A percentile compares a stretch with the other conserved stretches of the same genome.
Evolutionary conservation across 2,797 vertebrate species (phyloP).

Genomic region (Megalops cyprinoides): DNA sequence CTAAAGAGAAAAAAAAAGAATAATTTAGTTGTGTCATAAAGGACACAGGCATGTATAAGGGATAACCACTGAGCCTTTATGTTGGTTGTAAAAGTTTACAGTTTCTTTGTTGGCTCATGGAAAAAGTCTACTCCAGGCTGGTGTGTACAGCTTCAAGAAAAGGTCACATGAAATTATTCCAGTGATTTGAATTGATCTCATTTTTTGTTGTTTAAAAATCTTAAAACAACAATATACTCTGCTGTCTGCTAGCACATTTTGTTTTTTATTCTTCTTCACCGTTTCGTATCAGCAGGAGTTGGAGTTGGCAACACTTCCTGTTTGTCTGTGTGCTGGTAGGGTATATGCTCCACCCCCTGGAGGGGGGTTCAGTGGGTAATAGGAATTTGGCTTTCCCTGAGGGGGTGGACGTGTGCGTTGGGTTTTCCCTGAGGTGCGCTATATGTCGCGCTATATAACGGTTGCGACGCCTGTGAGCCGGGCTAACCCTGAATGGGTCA

Average conservation of each 20-base stretch:
- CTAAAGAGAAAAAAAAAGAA: too few relatives aligned
- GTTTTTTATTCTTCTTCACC: too few relatives aligned
- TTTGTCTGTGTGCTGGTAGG: not conserved
- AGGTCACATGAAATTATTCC: not conserved
- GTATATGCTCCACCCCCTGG: not conserved
- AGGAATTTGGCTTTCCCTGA: too few relatives aligned
- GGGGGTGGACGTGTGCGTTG: too few relatives aligned
- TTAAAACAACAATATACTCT: slow-evolving; percentile 32
- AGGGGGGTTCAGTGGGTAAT: too few relatives aligned
- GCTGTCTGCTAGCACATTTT: slow-evolving; percentile 24
- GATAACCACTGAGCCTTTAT: not conserved
- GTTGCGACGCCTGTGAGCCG: too few relatives aligned
- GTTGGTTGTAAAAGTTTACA: not conserved
- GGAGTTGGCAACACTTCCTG: slow-evolving; percentile 7
- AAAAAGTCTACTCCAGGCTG: not conserved
- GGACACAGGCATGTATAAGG: not conserved
- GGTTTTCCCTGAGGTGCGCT: too few relatives aligned
- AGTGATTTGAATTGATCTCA: slow-evolving; percentile 39
- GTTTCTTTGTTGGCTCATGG: not conserved
- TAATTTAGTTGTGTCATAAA: too few relatives aligned
- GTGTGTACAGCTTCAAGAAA: not conserved
- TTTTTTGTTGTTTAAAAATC: slow-evolving; percentile 49
- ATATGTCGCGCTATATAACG: too few relatives aligned
- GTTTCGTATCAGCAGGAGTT: slow-evolving; percentile 25
- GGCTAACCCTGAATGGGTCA: too few relatives aligned